phyloP scores from a whole-genome alignment of 2,797 vertebrate genomes.

The Falco cherrug region DNA sequence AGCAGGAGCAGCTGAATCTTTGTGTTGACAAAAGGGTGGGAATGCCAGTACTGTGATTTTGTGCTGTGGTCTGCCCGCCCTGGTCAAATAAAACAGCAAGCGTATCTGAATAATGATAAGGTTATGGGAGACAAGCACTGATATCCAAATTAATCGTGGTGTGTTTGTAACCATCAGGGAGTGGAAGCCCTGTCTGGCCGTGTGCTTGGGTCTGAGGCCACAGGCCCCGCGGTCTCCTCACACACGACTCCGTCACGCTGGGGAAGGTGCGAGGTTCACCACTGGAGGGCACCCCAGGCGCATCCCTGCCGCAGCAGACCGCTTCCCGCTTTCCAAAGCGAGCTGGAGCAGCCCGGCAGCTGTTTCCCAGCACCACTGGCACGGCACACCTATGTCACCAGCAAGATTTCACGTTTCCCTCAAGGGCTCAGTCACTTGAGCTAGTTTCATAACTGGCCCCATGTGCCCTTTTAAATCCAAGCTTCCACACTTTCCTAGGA shows the following conservation, averaged over 20 bases:
- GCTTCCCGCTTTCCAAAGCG: rapidly evolving
- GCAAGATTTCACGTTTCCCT: neutral
- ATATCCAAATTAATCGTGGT: neutral
- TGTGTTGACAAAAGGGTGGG: neutral
- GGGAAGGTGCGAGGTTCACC: neutral
- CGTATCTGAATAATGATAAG: rapidly evolving
- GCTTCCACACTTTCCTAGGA: neutral
- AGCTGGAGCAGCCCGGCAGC: neutral
- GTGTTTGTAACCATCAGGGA: neutral
- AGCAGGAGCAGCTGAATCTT: neutral
- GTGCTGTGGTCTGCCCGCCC: neutral
- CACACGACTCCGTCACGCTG: rapidly evolving
- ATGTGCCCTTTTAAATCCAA: neutral
- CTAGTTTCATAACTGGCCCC: neutral
- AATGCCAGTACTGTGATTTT: neutral
- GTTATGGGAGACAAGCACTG: neutral
- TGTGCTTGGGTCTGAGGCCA: neutral
- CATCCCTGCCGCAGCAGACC: rapidly evolving
- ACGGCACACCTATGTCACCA: rapidly evolving
- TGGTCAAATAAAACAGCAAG: neutral
- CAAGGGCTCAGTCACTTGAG: neutral
- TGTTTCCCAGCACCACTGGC: neutral
- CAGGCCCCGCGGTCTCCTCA: rapidly evolving
- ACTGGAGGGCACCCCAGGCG: neutral
- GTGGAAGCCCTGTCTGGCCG: neutral